phyloP scores from a whole-genome alignment of 2,113 vertebrate genomes.

The Pachyramphus minor region DNA sequence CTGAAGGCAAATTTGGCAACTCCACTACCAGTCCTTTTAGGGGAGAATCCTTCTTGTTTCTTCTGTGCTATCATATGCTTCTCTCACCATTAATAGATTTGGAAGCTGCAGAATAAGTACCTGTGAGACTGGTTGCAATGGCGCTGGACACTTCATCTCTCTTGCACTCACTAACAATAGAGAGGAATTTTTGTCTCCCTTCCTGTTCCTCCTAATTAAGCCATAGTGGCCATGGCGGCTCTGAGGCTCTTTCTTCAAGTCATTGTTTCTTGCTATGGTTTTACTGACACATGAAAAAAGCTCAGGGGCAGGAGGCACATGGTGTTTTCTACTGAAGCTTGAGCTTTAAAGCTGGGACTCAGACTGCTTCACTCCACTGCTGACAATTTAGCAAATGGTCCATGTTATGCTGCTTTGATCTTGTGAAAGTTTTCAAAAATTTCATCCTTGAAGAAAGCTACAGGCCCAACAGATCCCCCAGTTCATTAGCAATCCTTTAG shows the following conservation, averaged over 20 bases:
- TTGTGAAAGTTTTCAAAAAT: slow-evolving; percentile 80
- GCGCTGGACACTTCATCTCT: not conserved
- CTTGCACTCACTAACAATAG: not conserved
- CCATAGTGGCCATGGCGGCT: not conserved
- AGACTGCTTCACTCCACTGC: slow-evolving; percentile 70
- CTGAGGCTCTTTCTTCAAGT: slow-evolving; percentile 34
- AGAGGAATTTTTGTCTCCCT: not conserved
- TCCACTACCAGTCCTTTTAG: not conserved
- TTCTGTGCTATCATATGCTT: not conserved
- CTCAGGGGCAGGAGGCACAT: slow-evolving; percentile 44
- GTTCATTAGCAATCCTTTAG: slow-evolving; percentile 88
- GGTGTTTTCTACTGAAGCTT: slow-evolving; percentile 56
- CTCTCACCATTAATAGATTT: not conserved
- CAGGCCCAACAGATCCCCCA: slow-evolving; percentile 73
- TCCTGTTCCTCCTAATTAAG: slow-evolving; percentile 60
- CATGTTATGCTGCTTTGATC: slow-evolving; percentile 79
- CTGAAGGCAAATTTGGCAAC: not conserved
- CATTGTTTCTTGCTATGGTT: slow-evolving; percentile 55
- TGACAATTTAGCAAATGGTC: slow-evolving; percentile 80
- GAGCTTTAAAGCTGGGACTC: slow-evolving; percentile 61
- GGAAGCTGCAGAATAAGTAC: not conserved
- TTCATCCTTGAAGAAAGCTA: slow-evolving; percentile 74
- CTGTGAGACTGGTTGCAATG: not conserved
- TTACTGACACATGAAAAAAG: slow-evolving; percentile 73
- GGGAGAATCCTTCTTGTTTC: not conserved